A percentile compares a stretch with the other conserved stretches of the same genome.
phyloP scores from a whole-genome alignment of 2,113 vertebrate genomes.

The Lonchura striata region DNA sequence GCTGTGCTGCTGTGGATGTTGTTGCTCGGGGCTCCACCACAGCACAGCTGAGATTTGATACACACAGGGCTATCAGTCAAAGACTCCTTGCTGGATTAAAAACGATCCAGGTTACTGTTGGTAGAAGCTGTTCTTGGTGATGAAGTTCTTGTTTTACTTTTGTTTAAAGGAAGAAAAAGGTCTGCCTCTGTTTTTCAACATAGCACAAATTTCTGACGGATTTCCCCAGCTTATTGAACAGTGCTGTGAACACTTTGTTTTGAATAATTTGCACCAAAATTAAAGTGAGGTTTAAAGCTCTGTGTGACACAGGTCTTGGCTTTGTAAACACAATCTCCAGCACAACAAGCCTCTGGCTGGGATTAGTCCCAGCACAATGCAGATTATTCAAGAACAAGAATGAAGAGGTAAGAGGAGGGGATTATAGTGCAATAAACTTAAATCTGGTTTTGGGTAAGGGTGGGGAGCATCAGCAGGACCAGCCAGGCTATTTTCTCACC shows the following conservation, averaged over 20 bases:
- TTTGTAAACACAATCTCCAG: background rate
- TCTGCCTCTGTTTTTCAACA: background rate
- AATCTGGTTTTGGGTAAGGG: background rate
- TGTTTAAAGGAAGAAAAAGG: background rate
- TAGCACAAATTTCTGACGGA: background rate
- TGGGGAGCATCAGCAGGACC: background rate
- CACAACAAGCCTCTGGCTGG: background rate
- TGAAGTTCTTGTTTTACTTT: background rate
- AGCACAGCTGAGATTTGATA: background rate
- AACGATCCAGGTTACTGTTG: background rate
- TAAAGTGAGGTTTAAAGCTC: background rate
- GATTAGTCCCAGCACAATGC: background rate
- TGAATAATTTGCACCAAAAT: background rate
- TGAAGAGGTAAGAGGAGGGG: background rate
- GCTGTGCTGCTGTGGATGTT: background rate
- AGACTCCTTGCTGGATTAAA: background rate
- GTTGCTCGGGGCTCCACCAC: background rate
- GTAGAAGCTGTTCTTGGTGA: background rate
- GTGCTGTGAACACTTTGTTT: background rate
- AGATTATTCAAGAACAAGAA: slow-evolving; percentile 3
- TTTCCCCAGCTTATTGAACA: background rate
- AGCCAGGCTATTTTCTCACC: background rate
- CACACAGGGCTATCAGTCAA: background rate
- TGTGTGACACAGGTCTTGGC: background rate
- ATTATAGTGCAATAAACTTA: background rate